Evolutionary conservation across 1,140 invertebrate species (phyloP), one percentile per base, ranked within the genome.

Genomic region (Brachionus calyciflorus): DNA sequence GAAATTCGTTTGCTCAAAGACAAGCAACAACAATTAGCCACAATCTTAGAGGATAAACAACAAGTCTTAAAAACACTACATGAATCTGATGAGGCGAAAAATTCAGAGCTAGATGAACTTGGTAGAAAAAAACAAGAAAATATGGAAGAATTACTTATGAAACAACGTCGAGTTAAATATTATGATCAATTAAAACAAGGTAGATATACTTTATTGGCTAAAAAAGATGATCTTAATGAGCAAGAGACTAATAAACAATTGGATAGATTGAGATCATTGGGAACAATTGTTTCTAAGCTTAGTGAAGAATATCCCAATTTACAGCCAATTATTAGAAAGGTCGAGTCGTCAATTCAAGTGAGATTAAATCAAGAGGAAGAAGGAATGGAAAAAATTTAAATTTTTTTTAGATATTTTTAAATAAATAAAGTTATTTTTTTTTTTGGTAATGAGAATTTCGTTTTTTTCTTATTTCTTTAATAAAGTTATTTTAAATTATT

Each of bases 141-240:
- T 48, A 68, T 79, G 60, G 69, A 65, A 21, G 77, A 79, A 24
- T 49, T 79, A 24, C 26, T 79, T 14, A 73, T 77, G 10, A 79
- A 80, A 51, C 84, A 85, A 75, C 83, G 84, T 77, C 82, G 81
- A 51, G 79, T 80, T 73, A 85, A 85, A 69, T 84, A 83, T 70
- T 84, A 79, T 79, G 82, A 83, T 78, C 84, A 85, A 76, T 81
- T 81, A 10, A 84, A 84, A 77, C 82, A 84, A 21, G 82, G 81
- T 4, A 75, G 81, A 12, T 80, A 84, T 17, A 78, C 78, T 12
- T 82, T 84, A 68, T 75, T 78, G 17, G 63, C 80, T n/a, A 84
- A 84, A 77, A 82, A 85, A 76, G 80, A 81, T n/a, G 80, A 82
- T 41, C 79, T 81, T 2, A 75, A 81, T 14, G 81, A 84, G n/a